Evolutionary conservation across 2,113 vertebrate species (phyloP).

Genomic region (Osmerus mordax): DNA sequence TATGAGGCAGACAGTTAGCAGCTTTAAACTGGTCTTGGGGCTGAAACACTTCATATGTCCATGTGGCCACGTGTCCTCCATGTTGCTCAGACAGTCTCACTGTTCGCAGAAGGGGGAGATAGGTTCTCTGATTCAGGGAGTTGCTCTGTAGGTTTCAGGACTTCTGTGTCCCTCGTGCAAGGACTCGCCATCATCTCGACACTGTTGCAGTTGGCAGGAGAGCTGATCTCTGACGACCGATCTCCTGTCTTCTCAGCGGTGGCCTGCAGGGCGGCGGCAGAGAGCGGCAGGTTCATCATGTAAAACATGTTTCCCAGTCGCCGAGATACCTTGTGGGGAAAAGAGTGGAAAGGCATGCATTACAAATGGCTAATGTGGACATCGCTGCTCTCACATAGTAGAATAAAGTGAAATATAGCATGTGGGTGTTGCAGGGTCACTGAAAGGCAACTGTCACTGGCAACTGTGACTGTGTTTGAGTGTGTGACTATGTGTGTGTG

Average conservation of each 20-base stretch:
- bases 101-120: constrained; percentile 63
- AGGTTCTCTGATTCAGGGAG: constrained; percentile 64
- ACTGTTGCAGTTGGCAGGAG: constrained; percentile 78
- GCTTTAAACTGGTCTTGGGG: constrained; percentile 4
- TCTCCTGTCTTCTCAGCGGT: constrained; percentile 74
- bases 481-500: no score
- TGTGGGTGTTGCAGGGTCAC: no score
- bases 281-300: constrained; percentile 79
- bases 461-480: no score
- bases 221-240: constrained; percentile 72
- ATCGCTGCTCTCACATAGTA: no score
- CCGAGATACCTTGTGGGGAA: constrained; percentile 77
- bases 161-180: constrained; percentile 72
- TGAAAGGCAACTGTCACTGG: no score
- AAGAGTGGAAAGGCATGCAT: neutral
- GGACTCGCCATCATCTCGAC: constrained; percentile 75
- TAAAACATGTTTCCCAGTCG: constrained; percentile 80
- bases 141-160: constrained; percentile 72
- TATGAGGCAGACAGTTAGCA: neutral
- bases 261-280: constrained; percentile 63
- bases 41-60: neutral
- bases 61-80: neutral
- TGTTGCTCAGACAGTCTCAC: constrained; percentile 62
- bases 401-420: no score
- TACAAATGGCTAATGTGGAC: neutral